Conservation (phyloP, 53 echinoderm and acorn worm genomes). For the Pentamera pediparva region DNA sequence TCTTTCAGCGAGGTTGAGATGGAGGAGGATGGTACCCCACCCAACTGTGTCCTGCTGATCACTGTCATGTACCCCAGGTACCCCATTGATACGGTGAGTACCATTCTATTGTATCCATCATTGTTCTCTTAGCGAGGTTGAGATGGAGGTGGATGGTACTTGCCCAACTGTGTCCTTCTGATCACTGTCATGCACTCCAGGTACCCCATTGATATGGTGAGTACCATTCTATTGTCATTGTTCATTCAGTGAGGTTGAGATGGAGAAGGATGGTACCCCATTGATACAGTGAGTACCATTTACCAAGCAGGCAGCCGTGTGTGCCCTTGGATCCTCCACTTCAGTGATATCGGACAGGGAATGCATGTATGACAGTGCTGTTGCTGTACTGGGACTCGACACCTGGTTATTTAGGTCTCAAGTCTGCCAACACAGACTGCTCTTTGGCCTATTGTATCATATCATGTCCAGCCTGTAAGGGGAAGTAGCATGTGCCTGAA, state of each 20-base stretch:
- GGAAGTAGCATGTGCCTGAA: too few species aligned
- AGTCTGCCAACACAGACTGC: too few species aligned
- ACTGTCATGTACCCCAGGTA: slow-evolving; percentile 82
- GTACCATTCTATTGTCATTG: too few species aligned
- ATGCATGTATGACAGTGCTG: neutral
- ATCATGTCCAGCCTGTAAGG: too few species aligned
- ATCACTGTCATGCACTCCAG: slow-evolving; percentile 78
- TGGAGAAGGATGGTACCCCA: slow-evolving; percentile 49
- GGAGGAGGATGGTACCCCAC: slow-evolving; percentile 36
- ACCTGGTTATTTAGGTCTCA: neutral
- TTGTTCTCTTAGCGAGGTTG: slow-evolving; percentile 82
- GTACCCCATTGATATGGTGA: slow-evolving; percentile 81
- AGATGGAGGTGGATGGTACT: slow-evolving; percentile 45
- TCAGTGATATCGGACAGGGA: too few species aligned
- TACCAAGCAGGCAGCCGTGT: too few species aligned
- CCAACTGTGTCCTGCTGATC: slow-evolving; percentile 71
- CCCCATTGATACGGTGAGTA: slow-evolving; percentile 83
- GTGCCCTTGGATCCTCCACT: too few species aligned
- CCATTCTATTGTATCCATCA: too few species aligned
- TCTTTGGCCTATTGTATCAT: neutral
- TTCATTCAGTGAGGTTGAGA: slow-evolving; percentile 64
- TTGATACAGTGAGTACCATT: slow-evolving; percentile 69
- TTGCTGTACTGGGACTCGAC: too few species aligned
- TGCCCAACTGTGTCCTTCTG: slow-evolving; percentile 63
- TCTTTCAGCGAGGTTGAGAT: slow-evolving; percentile 64